A percentile compares a stretch with the other conserved stretches of the same genome.
These are phyloP conservation scores for Leptopilina boulardi DNA, from an alignment of 1,140 invertebrate genomes.

Conservation along the genomic window DNA sequence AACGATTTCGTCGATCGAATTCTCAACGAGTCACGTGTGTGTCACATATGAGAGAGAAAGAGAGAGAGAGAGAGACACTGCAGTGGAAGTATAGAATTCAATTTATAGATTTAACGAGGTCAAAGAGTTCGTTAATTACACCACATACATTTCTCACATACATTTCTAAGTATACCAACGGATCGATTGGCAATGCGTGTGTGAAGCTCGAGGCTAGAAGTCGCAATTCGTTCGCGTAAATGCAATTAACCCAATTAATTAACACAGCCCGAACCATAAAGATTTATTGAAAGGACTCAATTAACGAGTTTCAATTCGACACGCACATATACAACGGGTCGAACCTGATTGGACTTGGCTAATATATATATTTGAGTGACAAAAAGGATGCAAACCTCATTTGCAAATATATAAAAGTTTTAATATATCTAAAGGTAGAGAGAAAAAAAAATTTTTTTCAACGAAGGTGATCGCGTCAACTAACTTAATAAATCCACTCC, in stretches of 20 bases:
- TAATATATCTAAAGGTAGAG: background rate
- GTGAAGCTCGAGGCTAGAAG: background rate
- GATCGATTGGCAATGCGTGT: constrained; percentile 20
- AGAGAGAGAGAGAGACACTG: too few relatives aligned
- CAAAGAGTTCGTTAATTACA: constrained; percentile 30
- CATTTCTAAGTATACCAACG: background rate
- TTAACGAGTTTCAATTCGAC: background rate
- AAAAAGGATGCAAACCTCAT: constrained; percentile 9
- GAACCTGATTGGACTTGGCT: background rate
- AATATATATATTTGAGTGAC: background rate
- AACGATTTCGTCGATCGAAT: constrained; percentile 6
- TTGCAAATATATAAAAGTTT: background rate
- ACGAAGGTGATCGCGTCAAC: constrained; percentile 6
- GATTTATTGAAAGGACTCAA: constrained; percentile 15
- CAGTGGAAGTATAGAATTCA: background rate
- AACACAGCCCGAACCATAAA: background rate
- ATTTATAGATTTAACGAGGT: constrained; percentile 33
- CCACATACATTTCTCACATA: constrained; percentile 18
- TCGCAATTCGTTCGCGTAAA: constrained; percentile 11
- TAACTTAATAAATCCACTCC: constrained; percentile 15
- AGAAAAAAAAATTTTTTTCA: background rate
- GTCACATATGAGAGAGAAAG: too few relatives aligned
- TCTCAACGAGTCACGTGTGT: constrained; percentile 16
- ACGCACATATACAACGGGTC: background rate
- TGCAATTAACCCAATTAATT: constrained; percentile 40